Base-by-base conservation (phyloP, 2,113 vertebrate genomes). In the Ctenomys sociabilis region DNA sequence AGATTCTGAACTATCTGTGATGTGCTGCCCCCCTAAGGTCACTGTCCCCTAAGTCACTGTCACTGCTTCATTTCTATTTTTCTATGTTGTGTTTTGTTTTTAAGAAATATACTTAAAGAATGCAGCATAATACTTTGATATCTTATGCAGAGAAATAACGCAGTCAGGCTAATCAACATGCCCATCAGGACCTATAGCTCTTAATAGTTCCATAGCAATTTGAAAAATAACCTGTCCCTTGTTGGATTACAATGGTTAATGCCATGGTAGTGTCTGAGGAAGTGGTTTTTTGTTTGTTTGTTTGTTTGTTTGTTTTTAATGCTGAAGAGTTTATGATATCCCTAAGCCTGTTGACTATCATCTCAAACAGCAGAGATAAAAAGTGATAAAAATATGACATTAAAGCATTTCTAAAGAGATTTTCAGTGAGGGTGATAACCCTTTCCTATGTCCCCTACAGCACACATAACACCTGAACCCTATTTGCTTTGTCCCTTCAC, bases 181-280 rank as follows among this genome's bases (percentile, higher is more conserved):
- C 6, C 24, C 13, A n/a, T 73, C 43, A 37, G 24, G 4, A 43
- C 45, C 40, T 49, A 21, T 32, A 57, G n/a, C 24, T 57, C 63
- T 66, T 59, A 88, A 85, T 28, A 61, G 13, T 77, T 77, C 22
- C 35, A 54, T 24, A n/a, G n/a, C 37, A 85, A 43, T 59, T 72
- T 88, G 11, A 75, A 94, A 87, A 93, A 30, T 52, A 64, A 90
- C 54, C 49, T 95, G 24, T 91, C 52, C 45, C 10, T 81, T 88
- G 32, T 87, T 88, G 66, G 32, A 59, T 37, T 57, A 45, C 8
- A 11, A 35, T 78, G 11, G 1, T 4, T 70, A 77, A 78, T 22
- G 11, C 13, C 22, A 80, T 30, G 70, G 43, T 90, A 75, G 70
- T 66, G 6, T 88, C 49, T 78, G 21, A 22, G 37, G 28, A 22